Percentiles rank a stretch among this genome's conserved stretches.
Conservation (phyloP, 2,113 vertebrate genomes). For the Plecotus auritus region DNA sequence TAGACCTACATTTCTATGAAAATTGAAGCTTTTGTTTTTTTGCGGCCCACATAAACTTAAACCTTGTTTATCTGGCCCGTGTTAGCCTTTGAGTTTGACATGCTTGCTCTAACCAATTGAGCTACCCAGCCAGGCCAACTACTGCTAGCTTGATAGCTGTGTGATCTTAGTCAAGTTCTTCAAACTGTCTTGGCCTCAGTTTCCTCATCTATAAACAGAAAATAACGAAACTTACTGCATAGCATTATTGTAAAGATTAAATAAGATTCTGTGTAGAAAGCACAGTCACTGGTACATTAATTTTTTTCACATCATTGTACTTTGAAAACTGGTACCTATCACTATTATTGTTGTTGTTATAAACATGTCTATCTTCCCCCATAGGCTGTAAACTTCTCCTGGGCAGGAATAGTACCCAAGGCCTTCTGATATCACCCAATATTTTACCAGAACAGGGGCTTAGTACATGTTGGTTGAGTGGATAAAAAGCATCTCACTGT, state of each 20-base stretch:
- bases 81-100: too few relatives aligned
- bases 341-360: background rate
- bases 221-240: background rate
- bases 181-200: constrained; percentile 3
- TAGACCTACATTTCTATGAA: too few relatives aligned
- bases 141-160: background rate
- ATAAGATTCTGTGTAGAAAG: background rate
- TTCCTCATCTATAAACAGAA: background rate
- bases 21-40: too few relatives aligned
- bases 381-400: background rate
- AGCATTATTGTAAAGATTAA: background rate
- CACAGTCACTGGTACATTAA: background rate
- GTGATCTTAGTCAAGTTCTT: background rate
- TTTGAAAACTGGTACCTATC: background rate
- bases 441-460: background rate
- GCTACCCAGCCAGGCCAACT: background rate
- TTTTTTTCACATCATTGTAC: background rate
- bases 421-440: background rate
- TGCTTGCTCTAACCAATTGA: background rate
- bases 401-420: background rate
- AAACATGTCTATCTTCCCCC: background rate
- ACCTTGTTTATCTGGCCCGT: too few relatives aligned
- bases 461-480: background rate
- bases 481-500: background rate
- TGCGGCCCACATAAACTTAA: too few relatives aligned